Evolutionary conservation across 2,888 invertebrate genomes (phyloP), one percentile per base, ranked within the genome.

Genomic region (Pecten maximus): DNA sequence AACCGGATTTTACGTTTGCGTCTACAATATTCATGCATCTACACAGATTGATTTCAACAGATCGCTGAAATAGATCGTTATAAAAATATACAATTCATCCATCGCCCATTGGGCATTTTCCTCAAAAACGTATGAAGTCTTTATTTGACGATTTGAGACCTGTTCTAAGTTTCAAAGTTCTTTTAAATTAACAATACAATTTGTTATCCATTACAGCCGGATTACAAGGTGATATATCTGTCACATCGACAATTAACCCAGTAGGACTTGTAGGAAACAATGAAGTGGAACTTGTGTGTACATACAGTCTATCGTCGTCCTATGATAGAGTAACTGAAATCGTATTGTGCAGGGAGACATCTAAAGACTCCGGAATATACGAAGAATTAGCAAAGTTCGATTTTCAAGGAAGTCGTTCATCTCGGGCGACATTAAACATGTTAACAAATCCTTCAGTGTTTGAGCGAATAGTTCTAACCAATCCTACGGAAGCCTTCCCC

Each of bases 331-430:
- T 90, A 2, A n/a, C 2, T 40, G 12, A 10, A 6, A 40, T 54
- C 0, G 12, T 23, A 2, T 87, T 50, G 48, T 16, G n/a, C 16
- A 87, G 89, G 89, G 0, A 90, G 87, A 90, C 23, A 35, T 86
- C 40, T 15, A 40, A 40, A 54, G 54, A 40, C 10, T 0, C 40
- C 10, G 28, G 40, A 4, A 87, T 4, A 0, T 90, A 4, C 88
- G 16, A 40, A 19, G 40, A 23, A 4, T 87, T 91, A 15, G 91
- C 87, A 16, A 39, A 44, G 28, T 91, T 90, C 87, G 40, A 54
- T 40, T 88, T 88, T 48, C 44, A 88, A 44, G 12, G 16, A 0
- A 35, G 40, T 12, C 6, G 23, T 16, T 28, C 50, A 0, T 40
- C 60, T 40, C 87, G 35, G 0, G 15, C 44, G 10, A 48, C 12